A percentile compares a stretch with the other conserved stretches of the same genome.
Conservation (phyloP, 2,113 vertebrate genomes). For the Chauna torquata region DNA sequence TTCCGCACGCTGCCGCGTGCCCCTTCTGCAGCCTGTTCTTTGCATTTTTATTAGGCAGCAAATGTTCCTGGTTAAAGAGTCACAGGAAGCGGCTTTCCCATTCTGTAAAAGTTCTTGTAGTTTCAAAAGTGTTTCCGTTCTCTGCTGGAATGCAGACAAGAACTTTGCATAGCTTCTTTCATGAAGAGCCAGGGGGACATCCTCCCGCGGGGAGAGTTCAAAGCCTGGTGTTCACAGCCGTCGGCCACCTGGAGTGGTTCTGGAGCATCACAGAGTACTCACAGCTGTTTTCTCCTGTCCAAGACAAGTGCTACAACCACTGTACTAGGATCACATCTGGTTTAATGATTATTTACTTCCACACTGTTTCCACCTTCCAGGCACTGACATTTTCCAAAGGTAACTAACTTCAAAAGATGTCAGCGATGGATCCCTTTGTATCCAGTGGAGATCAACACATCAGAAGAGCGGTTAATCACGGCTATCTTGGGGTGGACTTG, state of each 20-base stretch:
- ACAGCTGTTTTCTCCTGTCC: neutral
- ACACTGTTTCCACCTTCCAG: neutral
- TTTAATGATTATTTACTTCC: neutral
- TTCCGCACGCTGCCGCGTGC: neutral
- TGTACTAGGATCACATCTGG: neutral
- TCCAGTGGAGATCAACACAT: neutral
- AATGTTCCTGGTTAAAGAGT: neutral
- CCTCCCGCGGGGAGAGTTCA: neutral
- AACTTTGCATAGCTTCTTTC: neutral
- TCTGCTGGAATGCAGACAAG: neutral
- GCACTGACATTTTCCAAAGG: neutral
- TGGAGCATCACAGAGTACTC: neutral
- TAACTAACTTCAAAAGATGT: neutral
- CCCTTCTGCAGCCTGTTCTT: neutral
- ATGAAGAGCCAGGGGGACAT: neutral
- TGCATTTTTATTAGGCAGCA: neutral
- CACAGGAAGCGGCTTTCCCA: neutral
- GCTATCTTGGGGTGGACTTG: neutral
- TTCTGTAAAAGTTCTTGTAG: neutral
- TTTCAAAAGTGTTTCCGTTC: neutral
- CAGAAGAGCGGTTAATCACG: neutral
- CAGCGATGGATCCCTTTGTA: neutral
- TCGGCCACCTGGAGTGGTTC: fast-evolving
- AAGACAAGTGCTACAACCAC: neutral
- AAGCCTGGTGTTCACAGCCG: neutral